Conservation (phyloP, 2,888 invertebrate species). For the Campoplex nolae region DNA sequence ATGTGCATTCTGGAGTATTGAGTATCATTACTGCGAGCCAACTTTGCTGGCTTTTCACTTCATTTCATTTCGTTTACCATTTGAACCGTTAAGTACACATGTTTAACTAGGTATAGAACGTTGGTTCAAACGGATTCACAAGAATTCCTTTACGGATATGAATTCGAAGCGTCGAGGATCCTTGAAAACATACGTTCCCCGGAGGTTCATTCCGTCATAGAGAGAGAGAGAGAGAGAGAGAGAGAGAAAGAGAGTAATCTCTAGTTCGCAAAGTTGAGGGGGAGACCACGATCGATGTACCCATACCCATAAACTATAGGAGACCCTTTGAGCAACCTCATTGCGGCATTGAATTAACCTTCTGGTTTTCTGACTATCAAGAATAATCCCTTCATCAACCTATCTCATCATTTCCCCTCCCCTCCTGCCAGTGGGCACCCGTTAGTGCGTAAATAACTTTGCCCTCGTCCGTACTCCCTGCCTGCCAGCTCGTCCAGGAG, state of each 20-base stretch:
- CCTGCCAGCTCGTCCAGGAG: neutral
- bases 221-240: no score
- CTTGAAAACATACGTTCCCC: neutral
- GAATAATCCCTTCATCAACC: slow-evolving; percentile 16
- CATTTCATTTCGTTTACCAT: neutral
- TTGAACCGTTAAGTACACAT: neutral
- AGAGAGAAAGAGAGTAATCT: neutral
- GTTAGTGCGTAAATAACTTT: slow-evolving; percentile 40
- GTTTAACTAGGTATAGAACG: neutral
- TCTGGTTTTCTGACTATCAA: neutral
- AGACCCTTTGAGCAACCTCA: slow-evolving; percentile 13
- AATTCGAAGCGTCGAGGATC: slow-evolving; percentile 7
- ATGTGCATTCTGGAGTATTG: neutral
- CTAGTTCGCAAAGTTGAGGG: slow-evolving; percentile 1
- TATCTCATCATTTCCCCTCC: neutral
- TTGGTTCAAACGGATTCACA: neutral
- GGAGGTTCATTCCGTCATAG: slow-evolving; percentile 2
- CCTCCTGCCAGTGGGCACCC: neutral
- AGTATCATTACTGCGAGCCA: neutral
- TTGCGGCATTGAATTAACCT: slow-evolving; percentile 5
- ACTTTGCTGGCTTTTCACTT: neutral
- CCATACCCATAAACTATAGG: neutral
- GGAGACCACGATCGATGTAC: neutral
- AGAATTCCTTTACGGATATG: slow-evolving; percentile 11
- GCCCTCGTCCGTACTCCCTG: neutral